Percentiles rank a stretch among this genome's conserved stretches.
Conservation (phyloP, 37 sponge, comb jelly and placozoan species). For the Ephydatia muelleri region DNA sequence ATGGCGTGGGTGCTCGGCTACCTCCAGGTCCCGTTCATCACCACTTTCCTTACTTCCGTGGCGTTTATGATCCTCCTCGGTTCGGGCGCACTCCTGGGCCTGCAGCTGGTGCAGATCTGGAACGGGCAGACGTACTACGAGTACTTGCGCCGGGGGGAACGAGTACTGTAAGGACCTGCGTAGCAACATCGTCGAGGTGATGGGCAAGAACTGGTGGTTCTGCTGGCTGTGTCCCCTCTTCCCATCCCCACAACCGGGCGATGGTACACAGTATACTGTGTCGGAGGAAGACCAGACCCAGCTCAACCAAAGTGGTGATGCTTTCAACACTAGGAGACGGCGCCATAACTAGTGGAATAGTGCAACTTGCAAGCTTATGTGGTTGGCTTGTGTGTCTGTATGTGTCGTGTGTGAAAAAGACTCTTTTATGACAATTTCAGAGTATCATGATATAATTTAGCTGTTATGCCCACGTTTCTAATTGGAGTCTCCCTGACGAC, state of each 20-base stretch:
- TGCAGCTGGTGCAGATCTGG: slow-evolving; percentile 39
- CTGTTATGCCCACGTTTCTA: slow-evolving; percentile 89
- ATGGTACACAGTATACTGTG: slow-evolving; percentile 65
- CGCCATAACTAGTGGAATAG: background rate
- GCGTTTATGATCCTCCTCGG: slow-evolving; percentile 39
- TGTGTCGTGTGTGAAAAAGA: background rate
- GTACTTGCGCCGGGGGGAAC: background rate
- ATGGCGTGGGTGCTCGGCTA: slow-evolving; percentile 58
- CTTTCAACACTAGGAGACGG: background rate
- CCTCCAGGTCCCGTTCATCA: slow-evolving; percentile 37
- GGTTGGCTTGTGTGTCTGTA: background rate
- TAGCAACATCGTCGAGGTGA: slow-evolving; percentile 43
- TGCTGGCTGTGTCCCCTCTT: slow-evolving; percentile 70
- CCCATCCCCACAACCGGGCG: slow-evolving; percentile 65
- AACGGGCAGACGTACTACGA: slow-evolving; percentile 79
- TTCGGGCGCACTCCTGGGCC: slow-evolving; percentile 25
- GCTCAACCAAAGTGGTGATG: background rate
- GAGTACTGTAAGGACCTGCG: slow-evolving; percentile 28
- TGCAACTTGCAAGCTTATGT: background rate
- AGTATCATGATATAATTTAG: background rate
- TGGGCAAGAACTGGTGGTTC: slow-evolving; percentile 77
- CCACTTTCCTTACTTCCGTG: slow-evolving; percentile 49
- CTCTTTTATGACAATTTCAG: background rate
- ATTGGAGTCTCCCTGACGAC: slow-evolving; percentile 62
- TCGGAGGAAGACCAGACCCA: background rate